Evolutionary conservation across 2,888 invertebrate species (phyloP), one percentile per base, ranked within the genome.

Genomic region (Euclidia mi): DNA sequence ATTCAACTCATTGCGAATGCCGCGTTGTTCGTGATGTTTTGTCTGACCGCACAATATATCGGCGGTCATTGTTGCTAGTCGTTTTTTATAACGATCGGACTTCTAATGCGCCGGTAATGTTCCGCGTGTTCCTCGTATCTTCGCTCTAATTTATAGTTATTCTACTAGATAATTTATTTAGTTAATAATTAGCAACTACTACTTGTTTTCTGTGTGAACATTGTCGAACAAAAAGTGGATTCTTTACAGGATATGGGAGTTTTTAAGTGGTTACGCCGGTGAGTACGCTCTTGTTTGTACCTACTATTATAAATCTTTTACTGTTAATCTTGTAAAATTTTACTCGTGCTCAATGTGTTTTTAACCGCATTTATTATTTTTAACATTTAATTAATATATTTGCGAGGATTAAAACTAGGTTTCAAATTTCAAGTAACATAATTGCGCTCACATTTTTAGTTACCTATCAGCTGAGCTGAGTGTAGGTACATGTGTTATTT

Each of bases 21-120:
- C 85, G 89, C 88, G 90, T 89, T 84, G 89, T 88, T 90, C 91
- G 89, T 91, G 89, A 91, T 92, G 93, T 93, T 94, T 94, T 94
- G 91, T 93, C 88, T 90, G 92, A 92, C 92, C 92, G 89, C 92
- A 92, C 91, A 91, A 92, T 92, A 92, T 92, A 92, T 92, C 88
- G 86, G 88, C 78, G 87, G 87, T 91, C 92, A 92, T 92, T 92
- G 92, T 91, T 90, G 88, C 86, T 90, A 89, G 89, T 85, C 87
- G 90, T 90, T 93, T 92, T 91, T 90, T 91, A 78, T 85, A 66
- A 65, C 79, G 82, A 84, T 85, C 81, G 81, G 78, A 82, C 81
- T 84, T 83, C 72, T 87, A 87, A 82, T 87, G 82, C 84, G 89
- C 89, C 91, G 92, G 92, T 94, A 90, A 90, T 85, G 92, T 88